Base-by-base conservation (phyloP, 2,888 invertebrate genomes). In the Macroteleia sp. region DNA sequence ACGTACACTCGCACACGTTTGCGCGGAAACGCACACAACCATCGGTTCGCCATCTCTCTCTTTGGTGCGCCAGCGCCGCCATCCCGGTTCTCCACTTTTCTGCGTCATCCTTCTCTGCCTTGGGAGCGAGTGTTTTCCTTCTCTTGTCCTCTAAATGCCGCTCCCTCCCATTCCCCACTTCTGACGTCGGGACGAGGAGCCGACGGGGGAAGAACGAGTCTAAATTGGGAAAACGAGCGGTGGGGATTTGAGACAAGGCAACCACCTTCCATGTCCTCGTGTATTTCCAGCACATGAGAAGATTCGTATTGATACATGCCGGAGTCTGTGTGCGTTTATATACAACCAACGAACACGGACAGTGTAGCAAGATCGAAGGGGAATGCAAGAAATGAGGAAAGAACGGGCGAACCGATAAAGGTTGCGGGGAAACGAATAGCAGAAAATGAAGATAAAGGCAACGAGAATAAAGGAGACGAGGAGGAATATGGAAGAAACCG, bases 211-310 rank as follows among this genome's bases (percentile, higher is more conserved):
- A 77, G 81, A 81, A 81, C 77, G 86, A 82, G 83, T 87, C 87
- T 88, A 89, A 89, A 89, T 88, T 87, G 87, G 87, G 87, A 85
- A 82, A 84, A 79, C 42, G 78, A 82, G 78, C 71, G 82, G 86
- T 70, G 81, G 82, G 85, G 84, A 82, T 74, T 66, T 59, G 85
- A 85, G 82, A 83, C 82, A 79, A 84, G 85, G 78, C 83, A 81
- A 82, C 83, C 82, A 73, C 80, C 70, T 79, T 78, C 78, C 74
- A 44, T 73, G 57, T 73, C 59, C 66, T 64, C 66, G 71, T 62
- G 70, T 64, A 50, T 62, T 69, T 69, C 67, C 52, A 41, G 73
- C 77, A 57, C 77, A 77, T 42, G 30, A 6, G 14, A 22, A 59
- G 34, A 56, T 44, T 67, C 61, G 57, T 69, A 69, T 67, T 54